A percentile compares a stretch with the other conserved stretches of the same genome.
These are phyloP conservation scores for Orestias chungarensis DNA, from an alignment of 2,797 vertebrate species.

Conservation along the genomic window DNA sequence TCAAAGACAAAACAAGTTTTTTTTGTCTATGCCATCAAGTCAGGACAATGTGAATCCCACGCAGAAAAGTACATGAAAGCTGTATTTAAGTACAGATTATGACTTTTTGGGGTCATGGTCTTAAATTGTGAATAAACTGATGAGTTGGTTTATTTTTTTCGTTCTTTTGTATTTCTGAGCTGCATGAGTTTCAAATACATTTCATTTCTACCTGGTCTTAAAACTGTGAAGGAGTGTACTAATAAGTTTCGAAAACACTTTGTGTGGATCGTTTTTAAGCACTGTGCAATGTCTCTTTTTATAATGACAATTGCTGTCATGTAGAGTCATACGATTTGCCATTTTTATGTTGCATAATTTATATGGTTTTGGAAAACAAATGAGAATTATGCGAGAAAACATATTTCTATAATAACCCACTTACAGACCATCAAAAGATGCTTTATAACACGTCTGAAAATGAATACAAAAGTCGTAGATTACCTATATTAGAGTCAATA, in stretches of 20 bases:
- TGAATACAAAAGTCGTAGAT: constrained; percentile 1
- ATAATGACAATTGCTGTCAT: neutral
- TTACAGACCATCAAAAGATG: neutral
- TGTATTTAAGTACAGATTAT: no score
- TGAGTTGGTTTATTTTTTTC: no score
- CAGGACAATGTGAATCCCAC: no score
- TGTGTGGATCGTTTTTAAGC: neutral
- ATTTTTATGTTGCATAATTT: neutral
- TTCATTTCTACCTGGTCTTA: no score
- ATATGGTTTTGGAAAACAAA: neutral
- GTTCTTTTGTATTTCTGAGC: no score
- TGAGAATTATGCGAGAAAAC: neutral
- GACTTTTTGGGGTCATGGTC: no score
- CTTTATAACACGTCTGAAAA: neutral
- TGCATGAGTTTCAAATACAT: no score
- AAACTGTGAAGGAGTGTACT: neutral
- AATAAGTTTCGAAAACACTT: neutral
- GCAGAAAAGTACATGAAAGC: no score
- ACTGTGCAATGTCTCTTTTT: neutral
- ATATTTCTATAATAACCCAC: neutral
- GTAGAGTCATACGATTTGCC: neutral
- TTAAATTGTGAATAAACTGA: no score
- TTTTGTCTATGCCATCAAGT: no score
- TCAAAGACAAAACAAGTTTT: no score
- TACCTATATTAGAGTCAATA: constrained; percentile 2